phyloP scores from a whole-genome alignment of 2,888 invertebrate genomes.

The Monoplex corrugatus region DNA sequence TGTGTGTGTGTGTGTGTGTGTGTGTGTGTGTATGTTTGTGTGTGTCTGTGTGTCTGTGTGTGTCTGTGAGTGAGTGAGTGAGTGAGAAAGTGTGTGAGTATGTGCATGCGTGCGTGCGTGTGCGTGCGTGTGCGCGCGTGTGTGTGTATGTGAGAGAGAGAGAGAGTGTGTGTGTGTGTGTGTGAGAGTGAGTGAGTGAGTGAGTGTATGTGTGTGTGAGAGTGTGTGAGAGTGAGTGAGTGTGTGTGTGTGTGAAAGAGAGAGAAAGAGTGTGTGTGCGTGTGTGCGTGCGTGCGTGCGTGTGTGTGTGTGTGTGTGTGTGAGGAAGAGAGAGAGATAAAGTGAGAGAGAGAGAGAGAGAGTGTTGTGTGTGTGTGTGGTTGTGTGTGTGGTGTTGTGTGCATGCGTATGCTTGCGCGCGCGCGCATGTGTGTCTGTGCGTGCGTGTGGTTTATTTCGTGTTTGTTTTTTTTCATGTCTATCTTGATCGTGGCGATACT shows the following conservation, averaged over 20 bases:
- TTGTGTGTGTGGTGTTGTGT: too few species aligned
- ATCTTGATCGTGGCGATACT: too few species aligned
- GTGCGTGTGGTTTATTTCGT: too few species aligned
- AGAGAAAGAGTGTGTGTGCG: background rate
- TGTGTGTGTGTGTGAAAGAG: background rate
- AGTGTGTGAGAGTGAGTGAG: background rate
- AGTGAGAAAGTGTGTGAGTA: background rate
- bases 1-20: too few species aligned
- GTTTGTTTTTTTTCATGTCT: too few species aligned
- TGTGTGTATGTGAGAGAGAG: background rate
- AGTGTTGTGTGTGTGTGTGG: too few species aligned
- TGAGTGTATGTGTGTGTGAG: background rate
- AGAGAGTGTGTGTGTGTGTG: background rate
- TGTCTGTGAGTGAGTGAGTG: too few species aligned
- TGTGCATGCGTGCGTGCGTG: background rate
- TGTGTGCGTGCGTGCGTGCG: conserved; percentile 5
- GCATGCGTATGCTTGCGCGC: too few species aligned
- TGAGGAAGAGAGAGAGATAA: too few species aligned
- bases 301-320: conserved; percentile 4
- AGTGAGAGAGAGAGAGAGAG: too few species aligned
- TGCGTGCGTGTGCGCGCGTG: background rate
- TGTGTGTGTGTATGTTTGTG: too few species aligned
- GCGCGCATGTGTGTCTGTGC: too few species aligned
- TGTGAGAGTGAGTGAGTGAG: background rate
- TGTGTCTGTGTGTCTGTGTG: background rate